Conservation (phyloP, 2,888 invertebrate species). For the Scrobipalpa atriplicella region DNA sequence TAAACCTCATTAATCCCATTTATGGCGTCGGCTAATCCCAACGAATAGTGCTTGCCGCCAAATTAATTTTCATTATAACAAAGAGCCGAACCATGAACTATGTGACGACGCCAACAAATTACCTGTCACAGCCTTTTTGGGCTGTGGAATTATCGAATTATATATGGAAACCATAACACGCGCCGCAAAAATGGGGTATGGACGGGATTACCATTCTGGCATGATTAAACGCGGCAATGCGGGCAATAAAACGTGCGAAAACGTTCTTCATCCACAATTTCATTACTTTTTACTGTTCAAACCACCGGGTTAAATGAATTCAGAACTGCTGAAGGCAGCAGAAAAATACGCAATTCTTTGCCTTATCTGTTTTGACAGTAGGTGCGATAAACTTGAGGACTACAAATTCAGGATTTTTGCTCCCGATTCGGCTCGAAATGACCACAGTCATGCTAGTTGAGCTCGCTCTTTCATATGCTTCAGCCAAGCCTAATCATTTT, state of each 20-base stretch:
- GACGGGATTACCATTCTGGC: neutral
- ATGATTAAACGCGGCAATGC: slow-evolving; percentile 19
- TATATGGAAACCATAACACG: slow-evolving; percentile 17
- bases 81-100: slow-evolving; percentile 42
- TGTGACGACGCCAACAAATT: slow-evolving; percentile 36
- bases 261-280: slow-evolving; percentile 5
- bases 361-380: too few relatives aligned
- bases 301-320: slow-evolving; percentile 2
- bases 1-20: slow-evolving; percentile 71
- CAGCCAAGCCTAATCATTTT: too few relatives aligned
- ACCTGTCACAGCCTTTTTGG: slow-evolving; percentile 9
- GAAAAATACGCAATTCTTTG: neutral
- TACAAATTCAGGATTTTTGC: too few relatives aligned
- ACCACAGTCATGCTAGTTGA: too few relatives aligned
- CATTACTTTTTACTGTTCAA: slow-evolving; percentile 10
- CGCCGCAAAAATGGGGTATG: slow-evolving; percentile 11
- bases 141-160: slow-evolving; percentile 12
- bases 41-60: slow-evolving; percentile 46
- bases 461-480: too few relatives aligned
- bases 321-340: neutral
- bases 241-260: slow-evolving; percentile 14
- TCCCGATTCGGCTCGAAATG: too few relatives aligned
- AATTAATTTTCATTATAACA: slow-evolving; percentile 47
- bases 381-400: too few relatives aligned
- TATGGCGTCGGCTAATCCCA: slow-evolving; percentile 59